Base-by-base conservation (phyloP, 2,888 invertebrate species). In the Lepidocyrtinus sp. region DNA sequence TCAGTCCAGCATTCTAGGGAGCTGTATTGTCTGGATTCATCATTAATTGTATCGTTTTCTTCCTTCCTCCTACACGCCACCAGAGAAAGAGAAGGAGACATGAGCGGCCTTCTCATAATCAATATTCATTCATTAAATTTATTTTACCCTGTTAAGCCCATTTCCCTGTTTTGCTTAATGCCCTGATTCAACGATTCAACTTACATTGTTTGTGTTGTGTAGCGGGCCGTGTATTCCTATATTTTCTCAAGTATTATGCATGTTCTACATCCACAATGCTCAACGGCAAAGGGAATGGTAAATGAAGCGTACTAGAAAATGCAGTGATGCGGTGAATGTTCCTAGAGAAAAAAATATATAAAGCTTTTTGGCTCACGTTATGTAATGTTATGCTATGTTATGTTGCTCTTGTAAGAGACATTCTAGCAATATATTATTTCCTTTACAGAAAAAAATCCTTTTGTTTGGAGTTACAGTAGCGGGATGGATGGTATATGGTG, bases 221-320 rank as follows among this genome's bases (percentile, higher is more conserved):
- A 59, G 21, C 59, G 19, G 59, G 21, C 21, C 59, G 59, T 19
- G 22, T 22, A 21, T 59, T 21, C 12, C 7, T 36, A 36, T 12
- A n/a, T n/a, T n/a, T 36, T 36, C 36, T 36, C 36, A 9, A 12
- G 36, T 9, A 12, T 36, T 36, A 36, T 36, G 36, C 36, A 36
- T 36, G 36, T 36, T 36, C 36, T 7, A 36, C 36, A 36, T 36
- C 12, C 36, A 7, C 36, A 36, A 36, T 5, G 12, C 36, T 5
- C 36, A 36, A 36, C 36, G 36, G 36, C 36, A 50, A 50, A 25
- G 63, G 17, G 50, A 70, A 70, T 70, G 70, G 17, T 55, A 59
- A 70, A 70, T 70, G 70, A 70, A 59, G 59, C 70, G 70, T 70
- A 27, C 45, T 7, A n/a, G n/a, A 59, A 69, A 70, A 70, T 70